These are phyloP conservation scores for Parasteatoda lunata DNA, from an alignment of 2,888 invertebrate genomes.

Conservation along the genomic window DNA sequence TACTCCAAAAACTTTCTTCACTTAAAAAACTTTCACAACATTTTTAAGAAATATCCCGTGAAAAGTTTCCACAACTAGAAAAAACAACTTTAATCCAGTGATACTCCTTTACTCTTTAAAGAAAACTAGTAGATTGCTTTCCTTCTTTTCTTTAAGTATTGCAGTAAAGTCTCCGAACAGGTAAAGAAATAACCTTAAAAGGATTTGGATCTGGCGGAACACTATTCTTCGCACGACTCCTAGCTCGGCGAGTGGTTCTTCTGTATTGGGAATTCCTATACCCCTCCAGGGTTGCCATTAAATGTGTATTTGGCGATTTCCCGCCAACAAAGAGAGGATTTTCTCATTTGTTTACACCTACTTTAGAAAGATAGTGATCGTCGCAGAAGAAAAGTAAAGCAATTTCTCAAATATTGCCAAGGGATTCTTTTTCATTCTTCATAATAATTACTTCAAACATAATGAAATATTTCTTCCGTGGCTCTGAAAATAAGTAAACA, in stretches of 20 bases:
- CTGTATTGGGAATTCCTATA: slow-evolving; percentile 1
- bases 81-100: background rate
- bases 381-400: background rate
- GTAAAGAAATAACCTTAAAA: slow-evolving; percentile 2
- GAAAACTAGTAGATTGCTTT: background rate
- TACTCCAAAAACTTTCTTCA: background rate
- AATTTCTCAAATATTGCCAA: background rate
- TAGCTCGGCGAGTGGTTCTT: background rate
- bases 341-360: slow-evolving; percentile 3
- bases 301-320: background rate
- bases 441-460: background rate
- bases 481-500: background rate
- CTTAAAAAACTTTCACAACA: background rate
- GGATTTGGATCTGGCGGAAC: background rate
- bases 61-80: background rate
- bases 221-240: background rate
- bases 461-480: background rate
- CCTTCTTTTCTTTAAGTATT: background rate
- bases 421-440: background rate
- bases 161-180: background rate
- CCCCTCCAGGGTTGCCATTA: background rate
- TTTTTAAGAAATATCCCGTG: background rate
- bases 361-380: background rate
- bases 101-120: background rate
- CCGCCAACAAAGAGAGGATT: background rate